Evolutionary conservation across 64 coral and sea anemone species (phyloP), one percentile per base, ranked within the genome.

Genomic region (Pocillopora verrucosa): DNA sequence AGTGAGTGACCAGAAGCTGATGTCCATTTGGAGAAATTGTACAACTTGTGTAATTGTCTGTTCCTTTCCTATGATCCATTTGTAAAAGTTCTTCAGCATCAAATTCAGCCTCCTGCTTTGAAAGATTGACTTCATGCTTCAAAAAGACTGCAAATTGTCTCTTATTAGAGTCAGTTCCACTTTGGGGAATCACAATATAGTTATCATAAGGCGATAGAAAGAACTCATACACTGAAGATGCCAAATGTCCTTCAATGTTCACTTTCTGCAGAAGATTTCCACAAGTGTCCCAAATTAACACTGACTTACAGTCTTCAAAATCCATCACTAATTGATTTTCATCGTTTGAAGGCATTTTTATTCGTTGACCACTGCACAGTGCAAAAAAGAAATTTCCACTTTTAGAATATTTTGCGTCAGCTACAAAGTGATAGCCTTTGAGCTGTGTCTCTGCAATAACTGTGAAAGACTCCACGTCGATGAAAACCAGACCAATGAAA

Each of bases 401-500:
- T 1, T 17, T 14, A 12, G 79, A 81, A 81, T 81, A 81, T 81
- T 81, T 81, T 14, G 79, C 79, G 35, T 81, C 79, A 34, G 79
- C 79, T 61, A 81, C 79, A 81, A 81, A 81, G 59, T 81, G 59
- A 25, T 35, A 81, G 2, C 79, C 79, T 81, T 81, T 81, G 7
- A 81, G 59, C 59, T 81, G 59, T 5, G 60, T 60, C 59, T 81
- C 30, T 17, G 30, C 59, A 10, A 9, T 17, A 62, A 81, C 79
- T 19, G 26, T 62, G 6, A 81, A 36, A 0, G 79, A 81, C 61
- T 17, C 36, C 79, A 81, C 6, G 59, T 81, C 59, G 13, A 81
- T 1, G 24, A 81, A 81, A 5, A 63, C 79, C 30, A 81, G 9
- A 59, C 79, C 79, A 62, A 81, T 36, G 34, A 62, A 35, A 81